Conservation (phyloP, 2,113 vertebrate species). For the Potamarius usumacintae region DNA sequence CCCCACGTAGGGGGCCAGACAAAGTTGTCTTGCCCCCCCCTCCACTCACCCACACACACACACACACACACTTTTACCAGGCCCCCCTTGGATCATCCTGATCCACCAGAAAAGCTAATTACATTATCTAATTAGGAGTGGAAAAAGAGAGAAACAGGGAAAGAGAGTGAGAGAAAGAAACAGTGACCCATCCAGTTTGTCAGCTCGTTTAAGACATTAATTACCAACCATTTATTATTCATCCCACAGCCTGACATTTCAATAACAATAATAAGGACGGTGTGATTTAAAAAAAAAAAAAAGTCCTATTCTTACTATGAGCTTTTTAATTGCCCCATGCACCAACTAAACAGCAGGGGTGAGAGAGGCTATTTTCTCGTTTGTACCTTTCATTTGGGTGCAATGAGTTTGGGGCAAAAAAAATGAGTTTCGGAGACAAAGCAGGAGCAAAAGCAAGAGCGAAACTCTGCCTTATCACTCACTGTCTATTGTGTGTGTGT, state of each 20-base stretch:
- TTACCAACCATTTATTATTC: conserved; percentile 99
- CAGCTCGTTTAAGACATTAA: conserved; percentile 93
- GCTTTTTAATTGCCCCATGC: conserved; percentile 75
- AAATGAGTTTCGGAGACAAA: not conserved
- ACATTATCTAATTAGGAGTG: conserved; percentile 98
- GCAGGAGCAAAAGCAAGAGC: not conserved
- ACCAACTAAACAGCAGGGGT: conserved; percentile 73
- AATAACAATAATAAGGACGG: conserved; percentile 77
- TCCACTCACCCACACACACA: not conserved
- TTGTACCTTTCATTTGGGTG: conserved; percentile 67
- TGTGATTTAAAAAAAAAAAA: conserved; percentile 50
- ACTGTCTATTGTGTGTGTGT: conserved; percentile 25
- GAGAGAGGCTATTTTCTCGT: conserved; percentile 71
- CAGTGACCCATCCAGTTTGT: conserved; percentile 85
- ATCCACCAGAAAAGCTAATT: conserved; percentile 99
- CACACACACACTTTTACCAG: conserved; percentile 67
- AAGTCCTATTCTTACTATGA: conserved; percentile 72
- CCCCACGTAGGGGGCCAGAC: conserved; percentile 57
- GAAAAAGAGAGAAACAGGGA: conserved; percentile 74
- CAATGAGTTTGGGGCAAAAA: conserved; percentile 18
- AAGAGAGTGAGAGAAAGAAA: conserved; percentile 31
- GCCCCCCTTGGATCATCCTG: conserved; percentile 88
- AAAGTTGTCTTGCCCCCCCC: conserved; percentile 78
- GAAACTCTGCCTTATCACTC: conserved; percentile 13
- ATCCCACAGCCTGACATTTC: conserved; percentile 96